phyloP scores from a whole-genome alignment of 2,797 vertebrate species.

The Oryzias dopingdopingensis region DNA sequence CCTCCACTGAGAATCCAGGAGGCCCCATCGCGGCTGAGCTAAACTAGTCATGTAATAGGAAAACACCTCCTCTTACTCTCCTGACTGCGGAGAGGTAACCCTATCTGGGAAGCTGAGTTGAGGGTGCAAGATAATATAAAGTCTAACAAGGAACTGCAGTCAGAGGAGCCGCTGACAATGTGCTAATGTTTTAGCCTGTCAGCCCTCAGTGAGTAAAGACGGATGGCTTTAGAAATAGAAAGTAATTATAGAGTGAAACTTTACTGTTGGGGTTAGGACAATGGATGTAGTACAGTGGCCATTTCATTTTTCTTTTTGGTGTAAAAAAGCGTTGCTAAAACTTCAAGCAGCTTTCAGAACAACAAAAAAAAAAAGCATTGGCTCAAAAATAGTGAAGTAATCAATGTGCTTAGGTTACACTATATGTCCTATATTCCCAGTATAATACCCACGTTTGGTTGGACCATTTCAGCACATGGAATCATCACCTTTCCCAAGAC shows the following conservation, averaged over 20 bases:
- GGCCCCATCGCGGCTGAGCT: slow-evolving; percentile 44
- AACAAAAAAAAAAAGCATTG: slow-evolving; percentile 11
- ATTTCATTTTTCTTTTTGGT: slow-evolving; percentile 19
- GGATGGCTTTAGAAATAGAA: slow-evolving; percentile 68
- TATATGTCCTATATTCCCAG: background rate
- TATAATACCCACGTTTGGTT: background rate
- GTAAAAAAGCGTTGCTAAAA: slow-evolving; percentile 8
- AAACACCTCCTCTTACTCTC: slow-evolving; percentile 48
- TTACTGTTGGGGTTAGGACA: slow-evolving; percentile 57
- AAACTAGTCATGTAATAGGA: slow-evolving; percentile 46
- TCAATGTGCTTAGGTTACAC: background rate
- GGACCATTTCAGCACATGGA: background rate
- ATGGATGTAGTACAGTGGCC: slow-evolving; percentile 38
- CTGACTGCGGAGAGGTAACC: slow-evolving; percentile 49
- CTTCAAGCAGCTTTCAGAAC: slow-evolving; percentile 13
- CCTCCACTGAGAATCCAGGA: slow-evolving; percentile 46
- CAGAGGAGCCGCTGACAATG: slow-evolving; percentile 64
- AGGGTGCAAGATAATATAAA: slow-evolving; percentile 49
- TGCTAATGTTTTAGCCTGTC: slow-evolving; percentile 72
- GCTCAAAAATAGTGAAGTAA: background rate
- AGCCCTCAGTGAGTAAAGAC: slow-evolving; percentile 55
- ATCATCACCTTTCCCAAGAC: background rate
- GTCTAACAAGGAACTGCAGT: slow-evolving; percentile 53
- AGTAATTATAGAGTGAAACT: slow-evolving; percentile 63
- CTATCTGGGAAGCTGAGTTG: slow-evolving; percentile 44